Evolutionary conservation across 2,797 vertebrate species (phyloP), one percentile per base, ranked within the genome.

Genomic region (Loriculus beryllinus): DNA sequence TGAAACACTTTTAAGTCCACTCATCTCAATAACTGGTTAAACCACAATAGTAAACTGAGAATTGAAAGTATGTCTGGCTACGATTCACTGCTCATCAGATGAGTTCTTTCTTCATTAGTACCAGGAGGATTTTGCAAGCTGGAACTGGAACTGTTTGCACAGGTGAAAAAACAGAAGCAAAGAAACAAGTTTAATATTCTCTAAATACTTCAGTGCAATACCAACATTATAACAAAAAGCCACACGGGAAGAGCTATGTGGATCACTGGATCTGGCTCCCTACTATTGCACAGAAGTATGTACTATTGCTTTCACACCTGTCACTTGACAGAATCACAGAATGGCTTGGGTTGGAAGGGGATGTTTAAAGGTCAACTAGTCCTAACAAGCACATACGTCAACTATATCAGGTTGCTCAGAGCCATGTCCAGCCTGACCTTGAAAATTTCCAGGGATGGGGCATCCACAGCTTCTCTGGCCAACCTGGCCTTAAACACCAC

Each of bases 71-170:
- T 19, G 4, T 47, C 51, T 63, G 51, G 47, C 62, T 97, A 96
- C 3, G 56, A 92, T 91, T 96, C 96, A 80, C 69, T 69, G 48
- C 80, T 33, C 64, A 98, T 60, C 54, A 98, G 97, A 68, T 3
- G 62, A 92, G 95, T 65, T 90, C 19, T 92, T 81, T 98, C 98
- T 92, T 97, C 96, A 6, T 95, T 92, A 74, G 81, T 95, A 64
- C n/a, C 48, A 43, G 68, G 25, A 71, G 28, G 33, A 67, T 79
- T 95, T 75, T 93, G 96, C 77, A 90, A 70, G 72, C 43, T 83
- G 82, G 96, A 94, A 91, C 95, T 97, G 75, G 95, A 96, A 86
- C 97, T 98, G 84, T 39, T 76, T 39, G 47, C 86, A 63, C 9
- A 83, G 69, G 56, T 47, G 83, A 63, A 57, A 86, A 14, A 90